Evolutionary conservation across 1,140 invertebrate genomes (phyloP).

Genomic region (Anthonomus grandis): DNA sequence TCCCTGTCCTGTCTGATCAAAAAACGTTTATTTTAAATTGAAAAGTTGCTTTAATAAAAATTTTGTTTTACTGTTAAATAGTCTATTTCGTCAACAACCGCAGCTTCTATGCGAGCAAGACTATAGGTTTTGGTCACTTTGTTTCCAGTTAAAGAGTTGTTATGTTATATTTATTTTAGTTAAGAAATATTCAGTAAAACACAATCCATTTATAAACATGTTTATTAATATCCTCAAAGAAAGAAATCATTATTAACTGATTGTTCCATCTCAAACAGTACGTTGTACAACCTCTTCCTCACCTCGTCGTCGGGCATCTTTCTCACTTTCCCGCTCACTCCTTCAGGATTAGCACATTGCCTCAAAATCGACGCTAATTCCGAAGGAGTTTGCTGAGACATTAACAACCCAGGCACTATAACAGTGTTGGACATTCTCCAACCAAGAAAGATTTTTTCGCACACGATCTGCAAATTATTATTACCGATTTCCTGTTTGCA

Average conservation of each 20-base stretch:
- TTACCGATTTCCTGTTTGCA: conserved; percentile 57
- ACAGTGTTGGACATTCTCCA: conserved; percentile 58
- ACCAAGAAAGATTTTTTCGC: conserved; percentile 62
- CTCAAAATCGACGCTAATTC: conserved; percentile 54
- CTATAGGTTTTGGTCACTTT: too few relatives aligned
- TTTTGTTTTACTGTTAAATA: too few relatives aligned
- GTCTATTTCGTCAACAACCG: too few relatives aligned
- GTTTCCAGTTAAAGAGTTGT: too few relatives aligned
- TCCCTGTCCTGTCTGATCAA: too few relatives aligned
- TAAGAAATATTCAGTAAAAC: too few relatives aligned
- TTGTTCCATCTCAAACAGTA: conserved; percentile 51
- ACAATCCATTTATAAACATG: too few relatives aligned
- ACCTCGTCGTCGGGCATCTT: conserved; percentile 47
- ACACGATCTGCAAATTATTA: conserved; percentile 63
- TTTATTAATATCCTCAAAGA: conserved; percentile 33
- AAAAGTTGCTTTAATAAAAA: too few relatives aligned
- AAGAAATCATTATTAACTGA: conserved; percentile 42
- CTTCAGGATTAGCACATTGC: conserved; percentile 56
- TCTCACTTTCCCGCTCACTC: conserved; percentile 48
- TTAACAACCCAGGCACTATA: conserved; percentile 59
- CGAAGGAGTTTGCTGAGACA: conserved; percentile 56
- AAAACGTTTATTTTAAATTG: too few relatives aligned
- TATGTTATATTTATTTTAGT: too few relatives aligned
- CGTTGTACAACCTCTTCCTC: conserved; percentile 52
- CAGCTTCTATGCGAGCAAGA: too few relatives aligned